Evolutionary conservation across 2,113 vertebrate species (phyloP).

Genomic region (Microcebus ravelobensis): DNA sequence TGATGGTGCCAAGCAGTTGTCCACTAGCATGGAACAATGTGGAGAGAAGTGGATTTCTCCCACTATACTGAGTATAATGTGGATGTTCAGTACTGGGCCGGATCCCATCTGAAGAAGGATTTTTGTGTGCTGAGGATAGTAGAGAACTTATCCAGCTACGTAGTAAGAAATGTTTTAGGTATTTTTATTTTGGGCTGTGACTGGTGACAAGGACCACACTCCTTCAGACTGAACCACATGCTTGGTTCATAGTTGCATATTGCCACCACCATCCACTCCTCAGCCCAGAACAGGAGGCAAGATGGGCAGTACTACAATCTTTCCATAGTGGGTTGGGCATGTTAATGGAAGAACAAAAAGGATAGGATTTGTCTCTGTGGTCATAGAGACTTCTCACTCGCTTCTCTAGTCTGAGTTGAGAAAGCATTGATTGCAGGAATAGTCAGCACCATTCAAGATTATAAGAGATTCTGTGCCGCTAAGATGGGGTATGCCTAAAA

Average conservation of each 20-base stretch:
- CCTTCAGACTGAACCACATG: neutral
- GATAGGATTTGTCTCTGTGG: neutral
- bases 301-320: too few relatives aligned
- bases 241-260: neutral
- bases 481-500: neutral
- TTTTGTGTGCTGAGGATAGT: neutral
- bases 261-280: neutral
- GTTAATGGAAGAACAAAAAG: neutral
- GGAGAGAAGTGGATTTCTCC: neutral
- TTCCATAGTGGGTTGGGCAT: neutral
- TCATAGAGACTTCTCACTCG: neutral
- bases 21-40: neutral
- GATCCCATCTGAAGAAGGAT: neutral
- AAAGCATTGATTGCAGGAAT: neutral
- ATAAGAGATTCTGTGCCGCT: neutral
- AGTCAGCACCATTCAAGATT: too few relatives aligned
- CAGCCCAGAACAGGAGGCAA: neutral
- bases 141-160: neutral
- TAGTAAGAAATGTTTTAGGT: neutral
- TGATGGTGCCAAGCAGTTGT: fast-evolving
- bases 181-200: neutral
- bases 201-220: neutral
- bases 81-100: neutral
- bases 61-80: neutral
- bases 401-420: neutral